These are phyloP conservation scores for Isoperla grammatica DNA, from an alignment of 2,888 invertebrate genomes.

Conservation along the genomic window DNA sequence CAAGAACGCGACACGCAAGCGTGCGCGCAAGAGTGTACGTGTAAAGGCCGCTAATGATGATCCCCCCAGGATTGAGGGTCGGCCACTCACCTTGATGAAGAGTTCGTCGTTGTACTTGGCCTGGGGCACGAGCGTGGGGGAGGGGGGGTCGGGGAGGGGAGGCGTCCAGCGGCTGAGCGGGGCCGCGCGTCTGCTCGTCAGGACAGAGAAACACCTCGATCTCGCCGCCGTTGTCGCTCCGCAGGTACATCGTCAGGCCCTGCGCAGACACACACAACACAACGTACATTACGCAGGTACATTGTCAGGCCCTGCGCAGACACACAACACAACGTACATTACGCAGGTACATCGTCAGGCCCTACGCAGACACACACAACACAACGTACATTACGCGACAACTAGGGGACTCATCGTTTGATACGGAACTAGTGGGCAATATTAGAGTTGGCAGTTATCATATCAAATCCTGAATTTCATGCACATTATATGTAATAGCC, in stretches of 20 bases:
- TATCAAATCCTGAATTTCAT: too few relatives aligned
- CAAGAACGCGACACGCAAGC: too few relatives aligned
- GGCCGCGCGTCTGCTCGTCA: slow-evolving; percentile 55
- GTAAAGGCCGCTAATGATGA: too few relatives aligned
- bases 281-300: too few relatives aligned
- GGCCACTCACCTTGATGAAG: slow-evolving; percentile 4
- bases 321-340: too few relatives aligned
- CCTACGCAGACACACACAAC: slow-evolving; percentile 28
- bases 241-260: slow-evolving; percentile 74
- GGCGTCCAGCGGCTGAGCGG: slow-evolving; percentile 30
- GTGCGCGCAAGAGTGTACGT: too few relatives aligned
- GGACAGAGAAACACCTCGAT: slow-evolving; percentile 95
- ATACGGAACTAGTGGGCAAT: too few relatives aligned
- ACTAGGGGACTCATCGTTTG: too few relatives aligned
- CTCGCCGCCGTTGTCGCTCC: slow-evolving; percentile 84
- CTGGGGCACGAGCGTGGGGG: not conserved
- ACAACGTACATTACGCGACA: too few relatives aligned
- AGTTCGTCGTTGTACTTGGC: not conserved
- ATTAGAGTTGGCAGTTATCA: too few relatives aligned
- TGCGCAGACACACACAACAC: slow-evolving; percentile 21
- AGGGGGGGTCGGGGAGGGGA: not conserved
- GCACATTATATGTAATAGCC: too few relatives aligned
- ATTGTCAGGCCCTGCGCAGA: slow-evolving; percentile 55
- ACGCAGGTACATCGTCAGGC: slow-evolving; percentile 75
- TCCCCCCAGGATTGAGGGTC: too few relatives aligned